Evolutionary conservation across 2,888 invertebrate species (phyloP), one percentile per base, ranked within the genome.

Genomic region (Diarsia mendica): DNA sequence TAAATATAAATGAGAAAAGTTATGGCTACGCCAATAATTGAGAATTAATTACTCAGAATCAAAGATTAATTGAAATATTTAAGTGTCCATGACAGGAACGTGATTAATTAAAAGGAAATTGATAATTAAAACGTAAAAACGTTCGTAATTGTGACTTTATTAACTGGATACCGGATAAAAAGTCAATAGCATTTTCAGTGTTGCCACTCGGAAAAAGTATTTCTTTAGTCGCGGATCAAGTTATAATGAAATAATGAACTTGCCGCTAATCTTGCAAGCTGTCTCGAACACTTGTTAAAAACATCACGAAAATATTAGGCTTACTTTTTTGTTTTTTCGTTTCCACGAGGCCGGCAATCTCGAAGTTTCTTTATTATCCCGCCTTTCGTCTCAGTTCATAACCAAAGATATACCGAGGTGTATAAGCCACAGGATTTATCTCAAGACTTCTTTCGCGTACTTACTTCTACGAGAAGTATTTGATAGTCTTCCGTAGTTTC

Each of bases 221-320:
- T 85, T 85, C 84, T 86, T 75, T 84, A 72, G 77, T 70, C 67
- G 23, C 9, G 80, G 88, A 87, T 88, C 78, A 92, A 92, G 86
- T 92, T 93, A 90, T 91, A 92, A 92, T 92, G 89, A 90, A 90
- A 91, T 90, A 89, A 85, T 78, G 75, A 78, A 77, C 79, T 87
- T 86, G 84, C 89, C 86, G 87, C 87, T 89, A 88, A 91, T 90
- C 91, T 89, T 72, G 79, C 83, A 82, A 87, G 87, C 89, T 91
- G 92, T 88, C 88, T 69, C 70, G 69, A 87, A 87, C 92, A 91
- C 80, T 91, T 88, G 89, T 88, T 79, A 84, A 83, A 85, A 88
- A 79, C 84, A 78, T 84, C 80, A 55, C 75, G 77, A 79, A 87
- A 87, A 84, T 79, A 66, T 87, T 65, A 67, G 51, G 60, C 46